Percentiles rank a stretch among this genome's conserved stretches.
phyloP scores from a whole-genome alignment of 2,797 vertebrate species.

The Hephaestus fuliginosus region DNA sequence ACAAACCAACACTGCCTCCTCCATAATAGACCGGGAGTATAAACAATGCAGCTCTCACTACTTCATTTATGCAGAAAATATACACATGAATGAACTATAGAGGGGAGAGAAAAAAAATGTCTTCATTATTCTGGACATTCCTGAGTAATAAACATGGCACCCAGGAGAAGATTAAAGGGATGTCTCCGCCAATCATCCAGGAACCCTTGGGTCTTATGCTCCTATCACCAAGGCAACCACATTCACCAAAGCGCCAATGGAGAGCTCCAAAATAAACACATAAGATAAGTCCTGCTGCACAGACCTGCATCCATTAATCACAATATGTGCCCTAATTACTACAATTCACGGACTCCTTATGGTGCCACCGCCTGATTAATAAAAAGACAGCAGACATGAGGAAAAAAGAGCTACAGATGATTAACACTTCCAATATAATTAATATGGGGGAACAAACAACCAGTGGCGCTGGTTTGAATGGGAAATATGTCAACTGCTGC shows the following conservation, averaged over 20 bases:
- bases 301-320: constrained; percentile 1
- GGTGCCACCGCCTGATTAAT: constrained; percentile 24
- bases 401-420: background rate
- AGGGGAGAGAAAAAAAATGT: background rate
- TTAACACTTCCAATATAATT: background rate
- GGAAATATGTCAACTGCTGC: constrained; percentile 2
- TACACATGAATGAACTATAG: constrained; percentile 36
- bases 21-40: background rate
- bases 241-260: constrained; percentile 39
- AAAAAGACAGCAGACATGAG: constrained; percentile 10
- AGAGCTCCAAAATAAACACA: constrained; percentile 55
- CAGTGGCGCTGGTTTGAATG: background rate
- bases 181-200: constrained; percentile 55
- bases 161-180: constrained; percentile 53
- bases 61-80: constrained; percentile 27
- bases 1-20: constrained; percentile 26
- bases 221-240: constrained; percentile 80
- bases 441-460: background rate
- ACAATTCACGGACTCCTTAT: constrained; percentile 1
- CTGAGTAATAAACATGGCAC: constrained; percentile 45
- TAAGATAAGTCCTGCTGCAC: background rate
- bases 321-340: constrained; percentile 9
- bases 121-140: constrained; percentile 32
- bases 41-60: constrained; percentile 32
- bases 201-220: constrained; percentile 46